Conservation (phyloP, 2,888 invertebrate species). For the Sceliomorpha sp. region DNA sequence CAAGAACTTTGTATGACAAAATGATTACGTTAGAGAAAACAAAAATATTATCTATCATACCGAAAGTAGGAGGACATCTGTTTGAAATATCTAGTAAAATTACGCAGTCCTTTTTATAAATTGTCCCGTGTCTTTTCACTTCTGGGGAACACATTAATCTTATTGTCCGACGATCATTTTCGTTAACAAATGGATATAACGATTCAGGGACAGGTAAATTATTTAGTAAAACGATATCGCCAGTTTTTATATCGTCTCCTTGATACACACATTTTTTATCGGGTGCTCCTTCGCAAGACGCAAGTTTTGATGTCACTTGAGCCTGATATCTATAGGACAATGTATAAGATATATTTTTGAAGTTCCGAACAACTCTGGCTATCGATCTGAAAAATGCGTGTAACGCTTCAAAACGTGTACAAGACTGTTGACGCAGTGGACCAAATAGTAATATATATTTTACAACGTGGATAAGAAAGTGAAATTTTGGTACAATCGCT, state of each 20-base stretch:
- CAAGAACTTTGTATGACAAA: conserved; percentile 14
- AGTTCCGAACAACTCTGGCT: conserved; percentile 8
- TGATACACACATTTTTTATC: conserved; percentile 23
- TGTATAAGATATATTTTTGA: conserved; percentile 11
- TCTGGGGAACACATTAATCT: conserved; percentile 8
- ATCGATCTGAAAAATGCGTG: conserved; percentile 3
- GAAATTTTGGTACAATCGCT: background rate
- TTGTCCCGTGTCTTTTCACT: conserved; percentile 8
- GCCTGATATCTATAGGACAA: conserved; percentile 10
- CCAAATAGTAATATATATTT: conserved; percentile 10
- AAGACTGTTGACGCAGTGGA: conserved; percentile 6
- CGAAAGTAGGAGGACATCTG: conserved; percentile 15
- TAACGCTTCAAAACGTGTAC: background rate
- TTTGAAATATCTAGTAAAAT: conserved; percentile 10
- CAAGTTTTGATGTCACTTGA: conserved; percentile 10
- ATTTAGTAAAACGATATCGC: conserved; percentile 10
- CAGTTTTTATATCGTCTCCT: conserved; percentile 21
- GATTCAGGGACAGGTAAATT: conserved; percentile 21
- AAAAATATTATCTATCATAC: conserved; percentile 14
- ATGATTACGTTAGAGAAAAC: conserved; percentile 6
- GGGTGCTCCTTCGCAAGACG: background rate
- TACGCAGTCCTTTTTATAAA: conserved; percentile 6
- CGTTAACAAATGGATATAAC: conserved; percentile 14
- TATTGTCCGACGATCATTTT: conserved; percentile 6
- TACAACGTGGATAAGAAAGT: conserved; percentile 2